phyloP scores from a whole-genome alignment of 1,140 invertebrate genomes.

The Ruditapes philippinarum region DNA sequence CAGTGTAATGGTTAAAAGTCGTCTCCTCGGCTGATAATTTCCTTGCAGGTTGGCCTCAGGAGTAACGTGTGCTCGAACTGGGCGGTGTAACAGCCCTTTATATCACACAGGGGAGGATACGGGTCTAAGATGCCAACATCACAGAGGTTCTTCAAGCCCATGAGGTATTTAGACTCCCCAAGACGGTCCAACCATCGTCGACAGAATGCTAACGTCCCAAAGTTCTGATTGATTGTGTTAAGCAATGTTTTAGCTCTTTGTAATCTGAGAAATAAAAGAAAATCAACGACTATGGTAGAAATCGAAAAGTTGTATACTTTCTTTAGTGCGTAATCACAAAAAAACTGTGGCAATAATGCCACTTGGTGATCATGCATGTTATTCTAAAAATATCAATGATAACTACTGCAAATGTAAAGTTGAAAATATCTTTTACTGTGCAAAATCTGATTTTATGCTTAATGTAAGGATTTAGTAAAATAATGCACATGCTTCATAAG shows the following conservation, averaged over 20 bases:
- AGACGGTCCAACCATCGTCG: constrained; percentile 99
- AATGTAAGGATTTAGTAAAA: too few species aligned
- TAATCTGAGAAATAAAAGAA: constrained; percentile 73
- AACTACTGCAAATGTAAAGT: too few species aligned
- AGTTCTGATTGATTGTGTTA: constrained; percentile 99
- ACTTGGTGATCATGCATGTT: too few species aligned
- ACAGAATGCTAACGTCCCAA: constrained; percentile 99
- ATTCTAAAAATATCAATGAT: too few species aligned
- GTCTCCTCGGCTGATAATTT: constrained; percentile 97
- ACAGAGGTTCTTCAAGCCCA: constrained; percentile 99
- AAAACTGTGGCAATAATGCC: too few species aligned
- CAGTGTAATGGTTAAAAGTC: too few species aligned
- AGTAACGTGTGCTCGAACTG: constrained; percentile 99
- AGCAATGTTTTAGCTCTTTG: constrained; percentile 96
- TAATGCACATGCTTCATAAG: too few species aligned
- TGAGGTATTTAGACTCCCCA: constrained; percentile 98
- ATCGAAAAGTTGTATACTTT: too few species aligned
- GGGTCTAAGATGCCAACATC: constrained; percentile 96
- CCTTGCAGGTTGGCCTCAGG: constrained; percentile 99
- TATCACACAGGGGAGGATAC: constrained; percentile 99
- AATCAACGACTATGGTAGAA: too few species aligned
- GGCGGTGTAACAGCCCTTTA: constrained; percentile 99
- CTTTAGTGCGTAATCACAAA: too few species aligned
- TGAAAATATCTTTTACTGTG: too few species aligned
- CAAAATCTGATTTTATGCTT: too few species aligned